phyloP scores from a whole-genome alignment of 2,113 vertebrate species.

The Phasianus colchicus region DNA sequence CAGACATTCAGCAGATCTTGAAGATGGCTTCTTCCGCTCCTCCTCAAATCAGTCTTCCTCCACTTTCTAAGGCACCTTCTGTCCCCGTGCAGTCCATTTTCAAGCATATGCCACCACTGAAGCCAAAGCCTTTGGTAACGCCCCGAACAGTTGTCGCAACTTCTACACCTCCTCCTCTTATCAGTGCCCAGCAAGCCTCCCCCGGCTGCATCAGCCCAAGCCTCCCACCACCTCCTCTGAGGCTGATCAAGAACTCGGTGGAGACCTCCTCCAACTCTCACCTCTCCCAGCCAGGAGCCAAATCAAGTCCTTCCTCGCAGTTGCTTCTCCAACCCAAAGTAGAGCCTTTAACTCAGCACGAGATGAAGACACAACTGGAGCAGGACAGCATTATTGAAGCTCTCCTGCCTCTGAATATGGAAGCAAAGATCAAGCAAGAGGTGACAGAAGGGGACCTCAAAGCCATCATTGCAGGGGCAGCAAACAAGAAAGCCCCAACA shows the following conservation, averaged over 20 bases:
- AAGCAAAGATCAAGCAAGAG: conserved; percentile 87
- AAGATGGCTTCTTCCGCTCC: conserved; percentile 90
- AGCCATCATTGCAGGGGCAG: conserved; percentile 77
- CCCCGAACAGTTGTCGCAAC: conserved; percentile 89
- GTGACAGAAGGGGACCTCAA: conserved; percentile 85
- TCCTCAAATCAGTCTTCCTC: conserved; percentile 89
- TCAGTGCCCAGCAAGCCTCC: conserved; percentile 93
- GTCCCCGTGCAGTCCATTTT: conserved; percentile 80
- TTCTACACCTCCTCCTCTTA: conserved; percentile 89
- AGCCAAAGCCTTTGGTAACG: conserved; percentile 92
- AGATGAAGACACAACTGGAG: conserved; percentile 83
- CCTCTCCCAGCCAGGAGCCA: conserved; percentile 73
- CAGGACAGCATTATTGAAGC: conserved; percentile 86
- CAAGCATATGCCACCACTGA: conserved; percentile 91
- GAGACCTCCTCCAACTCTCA: conserved; percentile 78
- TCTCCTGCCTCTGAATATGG: conserved; percentile 81
- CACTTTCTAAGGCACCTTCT: conserved; percentile 88
- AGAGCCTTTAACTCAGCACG: conserved; percentile 74
- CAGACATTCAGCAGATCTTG: conserved; percentile 96
- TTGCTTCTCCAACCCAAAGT: conserved; percentile 69
- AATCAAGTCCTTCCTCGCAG: conserved; percentile 59
- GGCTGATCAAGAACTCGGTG: conserved; percentile 81
- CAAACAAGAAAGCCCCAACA: conserved; percentile 77
- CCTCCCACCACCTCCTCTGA: conserved; percentile 86
- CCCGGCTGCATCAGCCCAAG: conserved; percentile 92